phyloP scores from a whole-genome alignment of 64 coral and sea anemone genomes.

The Orbicella faveolata region DNA sequence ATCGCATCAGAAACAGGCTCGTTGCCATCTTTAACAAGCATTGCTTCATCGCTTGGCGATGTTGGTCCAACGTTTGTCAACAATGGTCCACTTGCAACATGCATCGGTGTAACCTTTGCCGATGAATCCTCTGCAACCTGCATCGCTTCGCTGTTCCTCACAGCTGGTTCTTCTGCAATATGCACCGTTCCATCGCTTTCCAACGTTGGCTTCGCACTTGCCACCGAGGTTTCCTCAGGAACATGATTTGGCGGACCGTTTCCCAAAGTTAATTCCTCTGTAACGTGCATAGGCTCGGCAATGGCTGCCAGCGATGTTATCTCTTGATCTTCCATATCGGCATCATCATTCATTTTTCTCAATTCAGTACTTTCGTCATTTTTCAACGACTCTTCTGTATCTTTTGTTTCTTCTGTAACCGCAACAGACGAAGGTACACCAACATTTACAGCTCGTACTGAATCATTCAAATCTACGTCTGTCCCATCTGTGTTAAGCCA shows the following conservation, averaged over 20 bases:
- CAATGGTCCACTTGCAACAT: background rate
- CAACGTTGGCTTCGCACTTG: background rate
- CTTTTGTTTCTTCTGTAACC: background rate
- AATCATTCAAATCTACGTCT: background rate
- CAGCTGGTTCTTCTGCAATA: background rate
- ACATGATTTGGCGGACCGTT: background rate
- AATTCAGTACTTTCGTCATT: background rate
- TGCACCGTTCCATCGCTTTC: background rate
- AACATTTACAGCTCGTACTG: background rate
- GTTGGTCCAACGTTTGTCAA: background rate
- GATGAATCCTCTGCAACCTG: background rate
- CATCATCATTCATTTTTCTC: background rate
- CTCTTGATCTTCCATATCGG: background rate
- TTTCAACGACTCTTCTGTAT: background rate
- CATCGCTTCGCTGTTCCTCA: background rate
- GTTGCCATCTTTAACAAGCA: background rate
- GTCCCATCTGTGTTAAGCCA: background rate
- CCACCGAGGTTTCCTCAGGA: background rate
- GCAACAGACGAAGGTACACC: background rate
- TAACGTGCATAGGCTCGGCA: background rate
- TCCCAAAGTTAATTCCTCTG: background rate
- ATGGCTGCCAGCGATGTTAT: background rate
- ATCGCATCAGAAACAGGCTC: background rate
- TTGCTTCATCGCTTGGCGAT: background rate
- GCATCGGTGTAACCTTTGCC: background rate